Base-by-base conservation (phyloP, 2,797 vertebrate genomes). In the Argya squamiceps region DNA sequence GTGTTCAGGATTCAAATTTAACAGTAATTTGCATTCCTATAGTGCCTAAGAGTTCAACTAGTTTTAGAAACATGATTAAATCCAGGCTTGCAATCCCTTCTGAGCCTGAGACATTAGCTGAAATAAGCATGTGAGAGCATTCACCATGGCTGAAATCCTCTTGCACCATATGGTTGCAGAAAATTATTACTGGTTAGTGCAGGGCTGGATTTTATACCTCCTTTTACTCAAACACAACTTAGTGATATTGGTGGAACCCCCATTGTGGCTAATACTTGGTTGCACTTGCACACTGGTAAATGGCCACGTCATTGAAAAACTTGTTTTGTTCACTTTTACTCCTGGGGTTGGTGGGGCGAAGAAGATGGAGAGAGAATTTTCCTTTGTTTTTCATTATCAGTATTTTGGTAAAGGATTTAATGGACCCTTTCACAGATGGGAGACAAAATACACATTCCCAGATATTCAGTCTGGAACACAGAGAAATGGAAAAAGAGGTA, bases 21-120 rank as follows among this genome's bases (percentile, higher is more conserved):
- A 70, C 12, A 76, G 41, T 29, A 55, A 88, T 96, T 94, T 92
- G 29, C 65, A 80, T 91, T 94, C 27, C 46, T 62, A 17, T 55
- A 77, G 27, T 21, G 64, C 29, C 37, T 80, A 64, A 92, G 53
- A 46, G 81, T 93, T 88, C 79, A 85, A 47, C 58, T 43, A 49
- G 39, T 91, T 96, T 93, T 91, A 87, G 84, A 87, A 75, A 82
- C 46, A 64, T 71, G 46, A 92, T 91, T 91, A 91, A 94, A 84
- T 53, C 16, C 71, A 91, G 53, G 9, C 46, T 95, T 91, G 24
- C 53, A 93, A 88, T 65, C 55, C 17, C 39, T 88, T 83, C n/a
- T 75, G 82, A 88, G 84, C 17, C 71, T 46, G 39, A 91, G 53
- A 87, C 24, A 55, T 52, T 84, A 94, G 84, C 53, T 44, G 68